Base-by-base conservation (phyloP, 2,888 invertebrate genomes). In the Parthenolecanium corni region DNA sequence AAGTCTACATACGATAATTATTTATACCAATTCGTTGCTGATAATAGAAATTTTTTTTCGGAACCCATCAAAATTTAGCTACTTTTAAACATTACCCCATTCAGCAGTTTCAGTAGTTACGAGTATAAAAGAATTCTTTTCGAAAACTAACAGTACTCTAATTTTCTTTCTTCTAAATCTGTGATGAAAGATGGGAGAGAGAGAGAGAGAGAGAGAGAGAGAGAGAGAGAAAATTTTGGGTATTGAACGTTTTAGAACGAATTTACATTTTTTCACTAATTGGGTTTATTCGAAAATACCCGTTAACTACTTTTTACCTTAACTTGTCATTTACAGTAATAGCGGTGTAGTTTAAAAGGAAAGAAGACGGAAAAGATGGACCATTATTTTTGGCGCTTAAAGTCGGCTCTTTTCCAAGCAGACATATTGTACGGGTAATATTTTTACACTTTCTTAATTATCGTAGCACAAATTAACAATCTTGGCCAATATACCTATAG, bases 391-490 rank as follows among this genome's bases (percentile, higher is more conserved):
- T 53, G 52, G 52, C 52, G 31, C 38, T 53, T 53, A 53, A 47
- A 53, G 52, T 53, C 52, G 52, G 52, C 52, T 36, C 38, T 38
- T 38, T 38, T 53, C 52, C 52, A 53, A 53, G 38, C 31, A 38
- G 38, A 38, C 38, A 21, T 38, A 38, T 36, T 38, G 31, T 53
- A 53, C 52, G 36, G 52, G 31, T 53, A 53, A 53, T 53, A 53
- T 53, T 53, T 53, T 53, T 53, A 53, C 52, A 53, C 52, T 53
- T 53, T 53, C 52, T 38, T 53, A 53, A 53, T 53, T 53, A 53
- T 53, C 52, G 52, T 38, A 21, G 52, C 38, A 53, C 36, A 53
- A 53, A 53, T 53, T 53, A 53, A 31, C 38, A 44, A 9, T 31
- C 44, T n/a, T 18, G 52, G 25, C 36, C 21, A 53, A 31, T 53